phyloP scores from a whole-genome alignment of 2,113 vertebrate genomes.

The Oncorhynchus clarkii region DNA sequence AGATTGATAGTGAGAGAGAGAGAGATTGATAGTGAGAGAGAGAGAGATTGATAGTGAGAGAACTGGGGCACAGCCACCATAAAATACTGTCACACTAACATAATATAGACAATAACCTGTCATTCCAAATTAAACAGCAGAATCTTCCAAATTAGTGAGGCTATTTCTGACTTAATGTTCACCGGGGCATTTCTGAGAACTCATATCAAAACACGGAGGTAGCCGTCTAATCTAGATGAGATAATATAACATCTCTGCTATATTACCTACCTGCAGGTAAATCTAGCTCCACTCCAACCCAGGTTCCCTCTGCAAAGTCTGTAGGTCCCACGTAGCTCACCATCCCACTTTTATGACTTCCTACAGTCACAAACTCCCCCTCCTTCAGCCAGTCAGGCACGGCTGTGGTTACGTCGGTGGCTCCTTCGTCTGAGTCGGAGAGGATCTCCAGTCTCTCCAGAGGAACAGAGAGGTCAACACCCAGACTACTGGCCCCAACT shows the following conservation, averaged over 20 bases:
- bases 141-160: no score
- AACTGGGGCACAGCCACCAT: no score
- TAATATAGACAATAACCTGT: no score
- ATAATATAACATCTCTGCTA: not conserved
- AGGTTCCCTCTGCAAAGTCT: slow-evolving; percentile 86
- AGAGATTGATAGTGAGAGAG: no score
- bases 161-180: no score
- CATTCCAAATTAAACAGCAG: no score
- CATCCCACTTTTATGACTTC: slow-evolving; percentile 78
- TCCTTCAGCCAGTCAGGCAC: slow-evolving; percentile 88
- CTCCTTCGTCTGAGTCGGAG: slow-evolving; percentile 79
- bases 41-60: no score
- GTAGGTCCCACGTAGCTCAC: slow-evolving; percentile 88
- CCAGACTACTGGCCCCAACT: slow-evolving; percentile 27
- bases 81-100: no score
- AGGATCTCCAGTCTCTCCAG: slow-evolving; percentile 61
- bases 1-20: no score
- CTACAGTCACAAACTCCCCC: slow-evolving; percentile 85
- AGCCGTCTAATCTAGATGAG: not conserved
- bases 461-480: slow-evolving; percentile 33
- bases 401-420: slow-evolving; percentile 26
- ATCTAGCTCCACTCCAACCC: slow-evolving; percentile 94
- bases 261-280: slow-evolving; percentile 82
- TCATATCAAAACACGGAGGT: no score
- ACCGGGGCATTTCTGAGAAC: no score